Base-by-base conservation (phyloP, 2,888 invertebrate species). In the Cryptocheilus praepositus region DNA sequence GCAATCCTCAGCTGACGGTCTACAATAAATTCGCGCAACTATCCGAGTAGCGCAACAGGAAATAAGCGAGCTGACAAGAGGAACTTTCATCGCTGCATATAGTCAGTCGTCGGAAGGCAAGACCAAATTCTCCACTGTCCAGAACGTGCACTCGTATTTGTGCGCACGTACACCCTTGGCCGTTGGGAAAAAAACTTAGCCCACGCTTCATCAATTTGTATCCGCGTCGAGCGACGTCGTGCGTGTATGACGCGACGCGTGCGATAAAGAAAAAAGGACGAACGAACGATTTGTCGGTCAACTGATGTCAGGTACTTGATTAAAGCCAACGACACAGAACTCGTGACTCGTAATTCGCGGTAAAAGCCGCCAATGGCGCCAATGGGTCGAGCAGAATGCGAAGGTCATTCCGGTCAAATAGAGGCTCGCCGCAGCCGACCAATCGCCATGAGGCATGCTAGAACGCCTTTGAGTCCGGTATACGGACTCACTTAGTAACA, bases 351-450 rank as follows among this genome's bases (percentile, higher is more conserved):
- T 58, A 69, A 65, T 70, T 67, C 60, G 43, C 36, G 45, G 28
- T 58, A 53, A 59, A 59, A 59, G 64, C 49, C 43, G 45, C 66
- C 61, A 73, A 36, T 67, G 77, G 71, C 77, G 73, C 79, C 80
- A 64, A 64, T 77, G 75, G 71, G 68, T 77, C 68, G 70, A 52
- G 61, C 63, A 79, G 74, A 81, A 81, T 74, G 75, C 66, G 82
- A 85, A 84, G 84, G 84, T 82, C 80, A 73, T 76, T 74, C 54
- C 77, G 81, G 81, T 82, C 80, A 77, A 77, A 69, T 59, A 80
- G 84, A 75, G 85, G 85, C 85, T 85, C 85, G 85, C 68, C 85
- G 25, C 58, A 63, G n/a, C 64, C 57, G 28, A 58, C 85, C 85
- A 85, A 85, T 85, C 71, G 4, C 68, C 68, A 36, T 36, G 57